Base-by-base conservation (phyloP, 2,113 vertebrate species). In the Bubo bubo region DNA sequence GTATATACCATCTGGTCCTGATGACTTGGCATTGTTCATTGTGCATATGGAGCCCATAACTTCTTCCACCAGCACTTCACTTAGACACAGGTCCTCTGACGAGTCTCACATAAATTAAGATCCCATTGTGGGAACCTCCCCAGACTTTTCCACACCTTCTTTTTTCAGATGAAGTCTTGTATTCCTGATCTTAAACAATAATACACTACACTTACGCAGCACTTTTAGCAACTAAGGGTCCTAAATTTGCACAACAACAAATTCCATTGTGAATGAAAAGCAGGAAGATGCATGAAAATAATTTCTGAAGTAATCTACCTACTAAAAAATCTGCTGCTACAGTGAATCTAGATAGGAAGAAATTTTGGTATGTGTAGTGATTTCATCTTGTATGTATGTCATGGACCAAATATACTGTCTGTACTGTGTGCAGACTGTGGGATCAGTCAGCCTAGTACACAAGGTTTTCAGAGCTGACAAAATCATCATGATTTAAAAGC, bases 21-120 rank as follows among this genome's bases (percentile, higher is more conserved):
- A 71, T 19, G 34, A 37, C 39, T 84, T 87, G 68, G 73, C 60
- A 47, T 85, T 93, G 80, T 75, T 91, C 47, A 2, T 9, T 30
- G 56, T 72, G 84, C 73, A 60, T 91, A 93, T 89, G 94, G 89
- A 95, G 83, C 60, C 86, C 80, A 87, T 84, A 94, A 59, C 60
- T 60, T 91, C 63, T 91, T 94, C 80, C 84, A 94, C 80, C 10
- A 0, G 59, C 86, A 37, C 68, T 83, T 66, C 75, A 13, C 53
- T 60, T 15, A 67, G 86, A 86, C 55, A 84, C 93, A 93, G 80
- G 86, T 96, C 89, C 77, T 91, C 86, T 79, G 60, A 63, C 63
- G 60, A 66, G 34, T 47, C 91, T 41, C 39, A 81, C 80, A 43
- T 94, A 89, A 96, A 95, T 93, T 81, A 81, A 81, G 47, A 94